Evolutionary conservation across 2,113 vertebrate species (phyloP).

Genomic region (Siniperca knerii): DNA sequence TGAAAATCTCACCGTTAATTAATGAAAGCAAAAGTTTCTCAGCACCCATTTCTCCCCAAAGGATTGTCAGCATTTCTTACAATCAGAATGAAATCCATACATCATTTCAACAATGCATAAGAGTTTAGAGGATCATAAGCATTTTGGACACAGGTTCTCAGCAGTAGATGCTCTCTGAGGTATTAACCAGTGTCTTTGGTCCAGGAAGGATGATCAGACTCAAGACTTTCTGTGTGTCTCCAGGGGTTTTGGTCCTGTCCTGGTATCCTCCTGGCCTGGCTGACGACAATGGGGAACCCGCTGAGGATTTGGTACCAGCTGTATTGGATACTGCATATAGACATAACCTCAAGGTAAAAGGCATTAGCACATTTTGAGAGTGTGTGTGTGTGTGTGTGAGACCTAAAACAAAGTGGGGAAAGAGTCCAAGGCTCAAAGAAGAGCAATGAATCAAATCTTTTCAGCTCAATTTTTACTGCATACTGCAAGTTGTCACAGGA

Average conservation of each 20-base stretch:
- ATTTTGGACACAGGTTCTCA: not conserved
- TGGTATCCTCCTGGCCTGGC: slow-evolving; percentile 92
- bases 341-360: slow-evolving; percentile 90
- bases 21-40: slow-evolving; percentile 21
- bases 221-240: slow-evolving; percentile 1
- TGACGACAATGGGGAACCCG: slow-evolving; percentile 90
- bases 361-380: slow-evolving; percentile 40
- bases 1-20: not conserved
- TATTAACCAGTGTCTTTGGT: not conserved
- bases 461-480: slow-evolving; percentile 14
- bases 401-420: not conserved
- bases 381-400: slow-evolving; percentile 16
- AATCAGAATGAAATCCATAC: slow-evolving; percentile 3
- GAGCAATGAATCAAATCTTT: slow-evolving; percentile 31
- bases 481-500: not conserved
- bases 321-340: slow-evolving; percentile 90
- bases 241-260: slow-evolving; percentile 91
- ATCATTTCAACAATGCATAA: not conserved
- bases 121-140: not conserved
- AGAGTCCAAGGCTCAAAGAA: not conserved
- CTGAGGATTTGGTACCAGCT: slow-evolving; percentile 89
- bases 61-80: slow-evolving; percentile 24
- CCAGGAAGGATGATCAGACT: slow-evolving; percentile 10
- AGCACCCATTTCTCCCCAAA: not conserved
- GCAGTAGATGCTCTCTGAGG: slow-evolving; percentile 7